Evolutionary conservation across 1,140 invertebrate genomes (phyloP), one percentile per base, ranked within the genome.

Genomic region (Drosophila funebris): DNA sequence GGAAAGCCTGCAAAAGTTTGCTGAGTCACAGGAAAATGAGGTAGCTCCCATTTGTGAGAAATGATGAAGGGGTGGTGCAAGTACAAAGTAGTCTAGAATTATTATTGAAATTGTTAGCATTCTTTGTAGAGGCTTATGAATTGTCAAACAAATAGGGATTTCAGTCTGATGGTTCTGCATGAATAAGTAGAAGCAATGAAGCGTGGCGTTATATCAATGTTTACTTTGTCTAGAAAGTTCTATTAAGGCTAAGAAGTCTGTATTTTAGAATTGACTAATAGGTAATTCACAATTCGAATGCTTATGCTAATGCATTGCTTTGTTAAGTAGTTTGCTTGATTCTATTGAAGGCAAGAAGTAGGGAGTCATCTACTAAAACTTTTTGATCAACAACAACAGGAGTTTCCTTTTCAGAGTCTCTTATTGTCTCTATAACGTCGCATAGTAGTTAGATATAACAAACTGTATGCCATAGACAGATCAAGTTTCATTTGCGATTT

Each of bases 21-120:
- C 52, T 54, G 52, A 54, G 31, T 54, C 52, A 54, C 43, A 46
- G 43, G n/a, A n/a, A 36, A 36, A 36, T 36, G 13, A 13, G 24
- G 9, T 46, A 24, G 8, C 8, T 24, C 18, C 18, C 11, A 24
- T 4, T 11, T 50, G 4, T 13, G 27, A 29, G 46, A 14, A 29
- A 11, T n/a, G n/a, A n/a, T n/a, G 3, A 20, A 18, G 1, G 11
- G 43, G 43, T 2, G 9, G 20, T 20, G 18, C 22, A 11, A 27
- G 11, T 27, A 27, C 6, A 27, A 48, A 48, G 24, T 24, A n/a
- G 22, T 48, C 24, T 48, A 48, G 44, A 48, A 48, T 48, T n/a
- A n/a, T 48, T 48, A 48, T 48, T 48, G 44, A 48, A 48, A 48
- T 48, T 46, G 11, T 33, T 36, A 36, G 5, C 33, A 36, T 36